Percentiles rank a stretch among this genome's conserved stretches.
phyloP scores from a whole-genome alignment of 2,797 vertebrate genomes.

The Phylloscopus collybita region DNA sequence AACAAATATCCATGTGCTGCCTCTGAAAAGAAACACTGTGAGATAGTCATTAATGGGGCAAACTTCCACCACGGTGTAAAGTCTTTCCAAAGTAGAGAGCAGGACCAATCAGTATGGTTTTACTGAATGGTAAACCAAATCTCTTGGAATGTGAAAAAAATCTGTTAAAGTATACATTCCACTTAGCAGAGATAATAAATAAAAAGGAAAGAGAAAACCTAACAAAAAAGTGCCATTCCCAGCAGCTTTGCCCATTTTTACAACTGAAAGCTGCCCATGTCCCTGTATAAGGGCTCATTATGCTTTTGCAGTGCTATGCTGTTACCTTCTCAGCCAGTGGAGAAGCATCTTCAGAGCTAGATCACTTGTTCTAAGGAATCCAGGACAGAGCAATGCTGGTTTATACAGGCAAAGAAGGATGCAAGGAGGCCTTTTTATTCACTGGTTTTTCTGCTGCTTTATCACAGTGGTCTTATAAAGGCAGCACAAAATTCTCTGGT shows the following conservation, averaged over 20 bases:
- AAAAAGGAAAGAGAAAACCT: neutral
- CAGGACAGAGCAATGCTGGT: neutral
- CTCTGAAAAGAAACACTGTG: neutral
- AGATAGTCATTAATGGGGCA: neutral
- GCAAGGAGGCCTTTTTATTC: neutral
- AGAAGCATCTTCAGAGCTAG: neutral
- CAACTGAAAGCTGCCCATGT: neutral
- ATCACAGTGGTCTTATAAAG: neutral
- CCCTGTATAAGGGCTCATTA: neutral
- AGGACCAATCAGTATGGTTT: neutral
- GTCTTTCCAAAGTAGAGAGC: neutral
- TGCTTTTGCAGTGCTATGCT: neutral
- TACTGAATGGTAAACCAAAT: neutral
- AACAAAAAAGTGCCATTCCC: neutral
- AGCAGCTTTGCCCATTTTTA: neutral
- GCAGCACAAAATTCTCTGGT: neutral
- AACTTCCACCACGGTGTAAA: neutral
- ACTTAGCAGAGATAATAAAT: neutral
- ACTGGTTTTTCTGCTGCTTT: neutral
- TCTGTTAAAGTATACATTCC: neutral
- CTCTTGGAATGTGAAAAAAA: neutral
- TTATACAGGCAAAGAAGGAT: neutral
- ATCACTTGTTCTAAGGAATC: neutral
- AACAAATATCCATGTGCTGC: neutral
- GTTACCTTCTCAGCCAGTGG: neutral